Percentiles rank a stretch among this genome's conserved stretches.
Evolutionary conservation across 2,113 vertebrate genomes (phyloP).

Genomic region (Mugil cephalus): DNA sequence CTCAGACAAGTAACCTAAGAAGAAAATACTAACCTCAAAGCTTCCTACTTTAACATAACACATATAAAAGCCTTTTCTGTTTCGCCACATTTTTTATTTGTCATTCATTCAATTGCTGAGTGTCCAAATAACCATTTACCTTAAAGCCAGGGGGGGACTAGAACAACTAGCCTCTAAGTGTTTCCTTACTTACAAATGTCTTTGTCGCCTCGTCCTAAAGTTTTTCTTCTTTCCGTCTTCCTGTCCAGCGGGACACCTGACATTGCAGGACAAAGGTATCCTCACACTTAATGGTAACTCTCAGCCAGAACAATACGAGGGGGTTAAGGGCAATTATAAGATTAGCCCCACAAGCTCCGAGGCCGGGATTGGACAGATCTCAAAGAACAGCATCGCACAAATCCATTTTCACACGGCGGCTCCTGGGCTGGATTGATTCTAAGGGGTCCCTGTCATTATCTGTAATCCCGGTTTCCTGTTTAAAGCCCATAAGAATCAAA

Average conservation of each 20-base stretch:
- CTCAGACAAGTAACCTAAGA: too few relatives aligned
- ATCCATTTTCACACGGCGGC: conserved; percentile 85
- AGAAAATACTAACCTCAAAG: too few relatives aligned
- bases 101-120: not conserved
- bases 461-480: conserved; percentile 84
- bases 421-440: conserved; percentile 79
- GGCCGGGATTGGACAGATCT: conserved; percentile 85
- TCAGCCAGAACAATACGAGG: conserved; percentile 88
- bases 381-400: conserved; percentile 86
- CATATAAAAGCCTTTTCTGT: not conserved
- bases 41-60: too few relatives aligned
- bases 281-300: conserved; percentile 86
- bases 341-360: conserved; percentile 87
- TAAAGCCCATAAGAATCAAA: conserved; percentile 80
- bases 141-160: conserved; percentile 78
- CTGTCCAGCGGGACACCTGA: conserved; percentile 82
- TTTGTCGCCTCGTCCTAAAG: conserved; percentile 64
- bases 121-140: conserved; percentile 55
- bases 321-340: conserved; percentile 90
- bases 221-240: conserved; percentile 39
- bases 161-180: conserved; percentile 37
- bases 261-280: conserved; percentile 83
- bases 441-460: conserved; percentile 81
- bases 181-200: conserved; percentile 55
- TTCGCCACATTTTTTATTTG: not conserved